Evolutionary conservation across 2,113 vertebrate genomes (phyloP), one percentile per base, ranked within the genome.

Genomic region (Sminthopsis crassicaudata): DNA sequence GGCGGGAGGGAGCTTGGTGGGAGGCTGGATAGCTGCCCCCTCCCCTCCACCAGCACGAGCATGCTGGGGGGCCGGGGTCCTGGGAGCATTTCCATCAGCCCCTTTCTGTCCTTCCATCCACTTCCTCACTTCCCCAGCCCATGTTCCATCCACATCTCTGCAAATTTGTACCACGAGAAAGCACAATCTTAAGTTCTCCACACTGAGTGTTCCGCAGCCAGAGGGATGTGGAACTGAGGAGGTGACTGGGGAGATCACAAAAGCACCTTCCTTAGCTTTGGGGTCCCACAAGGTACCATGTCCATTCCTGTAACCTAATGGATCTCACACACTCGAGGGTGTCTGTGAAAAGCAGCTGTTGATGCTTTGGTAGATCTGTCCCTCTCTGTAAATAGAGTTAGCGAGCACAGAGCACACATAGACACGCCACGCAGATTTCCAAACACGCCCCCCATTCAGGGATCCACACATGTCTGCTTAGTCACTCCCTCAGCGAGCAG

Each of bases 371-470:
- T 96, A 92, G 93, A 92, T 96, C 97, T 93, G 93, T 97, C 97
- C 89, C 93, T 84, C 76, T 95, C 97, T 98, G 92, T 98, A 96
- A 96, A 94, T 98, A 96, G n/a, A n/a, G n/a, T n/a, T n/a, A n/a
- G n/a, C n/a, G n/a, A n/a, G 97, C 94, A 76, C 98, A 96, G 97
- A 98, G 97, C 96, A 96, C 98, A 96, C 92, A 96, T n/a, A n/a
- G 94, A 16, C 67, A 36, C 60, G 36, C 57, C 2, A 12, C 30
- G 19, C 36, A 94, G 24, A 94, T 95, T 96, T 25, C 95, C 53
- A 9, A 97, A 96, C 97, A 7, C 48, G 6, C 48, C 95, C 93
- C 97, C 96, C 95, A 96, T 98, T 98, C 97, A 98, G 98, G 97
- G 96, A 96, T 97, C 93, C 5, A 93, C 76, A 90, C 46, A 16